phyloP scores from a whole-genome alignment of 2,888 invertebrate species.

The Morpho deidamia region DNA sequence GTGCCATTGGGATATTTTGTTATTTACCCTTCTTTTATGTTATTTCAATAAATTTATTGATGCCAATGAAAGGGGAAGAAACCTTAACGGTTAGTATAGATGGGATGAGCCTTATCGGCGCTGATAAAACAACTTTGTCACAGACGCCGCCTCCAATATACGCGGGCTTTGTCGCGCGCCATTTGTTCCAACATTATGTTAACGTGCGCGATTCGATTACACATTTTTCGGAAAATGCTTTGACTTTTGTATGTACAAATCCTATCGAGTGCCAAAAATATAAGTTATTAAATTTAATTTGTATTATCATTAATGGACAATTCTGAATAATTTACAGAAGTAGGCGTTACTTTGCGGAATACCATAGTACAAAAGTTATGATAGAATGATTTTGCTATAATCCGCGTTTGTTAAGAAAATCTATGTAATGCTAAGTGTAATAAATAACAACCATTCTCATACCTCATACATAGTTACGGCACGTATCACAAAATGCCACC shows the following conservation, averaged over 20 bases:
- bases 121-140: conserved; percentile 71
- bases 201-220: conserved; percentile 53
- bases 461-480: no score
- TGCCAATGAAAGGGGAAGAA: conserved; percentile 2
- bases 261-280: background rate
- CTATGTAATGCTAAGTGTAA: no score
- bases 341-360: no score
- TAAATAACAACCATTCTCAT: no score
- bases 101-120: conserved; percentile 35
- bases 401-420: no score
- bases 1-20: no score
- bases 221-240: conserved; percentile 34
- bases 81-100: conserved; percentile 26
- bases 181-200: conserved; percentile 64
- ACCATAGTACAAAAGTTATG: no score
- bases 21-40: background rate
- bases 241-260: background rate
- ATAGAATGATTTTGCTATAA: no score
- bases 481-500: no score
- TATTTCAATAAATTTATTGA: background rate
- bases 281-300: no score
- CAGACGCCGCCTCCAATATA: conserved; percentile 50
- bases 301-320: no score
- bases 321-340: no score
- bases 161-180: conserved; percentile 48